A percentile compares a stretch with the other conserved stretches of the same genome.
Evolutionary conservation across 2,113 vertebrate species (phyloP).

Genomic region (Emydocephalus ijimae): DNA sequence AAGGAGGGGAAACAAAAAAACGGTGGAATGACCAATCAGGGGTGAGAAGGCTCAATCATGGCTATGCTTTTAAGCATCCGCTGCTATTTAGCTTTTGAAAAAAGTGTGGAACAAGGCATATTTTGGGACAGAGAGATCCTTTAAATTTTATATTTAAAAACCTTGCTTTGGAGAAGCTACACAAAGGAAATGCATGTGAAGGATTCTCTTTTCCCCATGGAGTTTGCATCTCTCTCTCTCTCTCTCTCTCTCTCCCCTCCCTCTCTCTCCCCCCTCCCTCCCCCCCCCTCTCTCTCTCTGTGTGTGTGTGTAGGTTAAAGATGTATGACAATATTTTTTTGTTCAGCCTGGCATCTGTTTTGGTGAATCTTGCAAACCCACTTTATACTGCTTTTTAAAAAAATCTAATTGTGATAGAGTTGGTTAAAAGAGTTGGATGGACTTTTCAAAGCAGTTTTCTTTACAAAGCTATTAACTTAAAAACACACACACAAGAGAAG

Average conservation of each 20-base stretch:
- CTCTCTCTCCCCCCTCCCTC: accelerated
- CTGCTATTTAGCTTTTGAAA: background rate
- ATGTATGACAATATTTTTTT: background rate
- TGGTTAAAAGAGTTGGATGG: background rate
- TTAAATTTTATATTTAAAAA: background rate
- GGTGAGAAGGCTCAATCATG: background rate
- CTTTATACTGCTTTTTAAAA: background rate
- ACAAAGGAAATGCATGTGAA: background rate
- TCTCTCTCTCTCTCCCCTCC: too few species aligned
- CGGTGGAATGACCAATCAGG: background rate
- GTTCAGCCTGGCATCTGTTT: background rate
- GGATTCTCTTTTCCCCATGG: background rate
- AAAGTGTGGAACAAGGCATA: background rate
- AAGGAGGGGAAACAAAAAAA: background rate
- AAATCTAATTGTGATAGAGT: background rate
- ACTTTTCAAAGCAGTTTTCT: background rate
- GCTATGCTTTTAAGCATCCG: background rate
- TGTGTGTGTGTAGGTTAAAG: background rate
- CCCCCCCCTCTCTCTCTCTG: too few species aligned
- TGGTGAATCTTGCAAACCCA: background rate
- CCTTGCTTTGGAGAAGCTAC: background rate
- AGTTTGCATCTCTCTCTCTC: background rate
- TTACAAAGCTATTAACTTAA: background rate
- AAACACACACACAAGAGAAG: background rate
- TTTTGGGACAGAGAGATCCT: background rate